Evolutionary conservation across 2,888 invertebrate species (phyloP).

Genomic region (Coenonympha arcania): DNA sequence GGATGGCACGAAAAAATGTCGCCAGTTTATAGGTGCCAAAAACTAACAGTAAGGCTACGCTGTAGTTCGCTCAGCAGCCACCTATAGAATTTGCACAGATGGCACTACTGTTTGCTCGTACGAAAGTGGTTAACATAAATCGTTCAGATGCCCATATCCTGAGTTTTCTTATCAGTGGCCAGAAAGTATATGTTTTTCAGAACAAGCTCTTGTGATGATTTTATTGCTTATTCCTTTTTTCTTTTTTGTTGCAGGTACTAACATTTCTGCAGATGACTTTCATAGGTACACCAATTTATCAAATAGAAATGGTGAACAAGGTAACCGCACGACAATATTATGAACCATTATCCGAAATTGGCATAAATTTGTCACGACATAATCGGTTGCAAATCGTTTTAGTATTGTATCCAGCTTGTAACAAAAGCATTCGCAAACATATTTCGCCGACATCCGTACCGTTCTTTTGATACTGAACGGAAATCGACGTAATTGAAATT

Average conservation of each 20-base stretch:
- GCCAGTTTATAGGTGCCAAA: too few species aligned
- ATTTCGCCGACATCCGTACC: conserved; percentile 43
- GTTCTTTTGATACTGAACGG: conserved; percentile 59
- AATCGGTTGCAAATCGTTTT: conserved; percentile 35
- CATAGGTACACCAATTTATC: conserved; percentile 4
- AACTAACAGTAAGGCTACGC: too few species aligned
- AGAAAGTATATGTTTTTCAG: neutral
- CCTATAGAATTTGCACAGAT: too few species aligned
- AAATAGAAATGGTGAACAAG: conserved; percentile 21
- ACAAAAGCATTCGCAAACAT: conserved; percentile 49
- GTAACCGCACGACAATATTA: conserved; percentile 36
- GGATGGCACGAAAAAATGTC: too few species aligned
- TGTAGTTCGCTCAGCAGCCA: too few species aligned
- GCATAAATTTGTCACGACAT: conserved; percentile 52
- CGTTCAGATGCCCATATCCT: too few species aligned
- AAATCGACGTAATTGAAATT: conserved; percentile 62
- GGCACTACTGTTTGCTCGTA: too few species aligned
- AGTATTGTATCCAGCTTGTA: conserved; percentile 35
- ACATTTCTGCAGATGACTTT: conserved; percentile 39
- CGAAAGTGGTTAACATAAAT: too few species aligned
- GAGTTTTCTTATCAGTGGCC: too few species aligned
- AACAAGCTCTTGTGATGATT: conserved; percentile 22
- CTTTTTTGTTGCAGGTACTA: conserved; percentile 51
- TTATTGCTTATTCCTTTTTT: conserved; percentile 34
- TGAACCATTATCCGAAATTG: conserved; percentile 18